Percentiles rank a stretch among this genome's conserved stretches.
phyloP scores from a whole-genome alignment of 2,888 invertebrate genomes.

The Pollenia labialis region DNA sequence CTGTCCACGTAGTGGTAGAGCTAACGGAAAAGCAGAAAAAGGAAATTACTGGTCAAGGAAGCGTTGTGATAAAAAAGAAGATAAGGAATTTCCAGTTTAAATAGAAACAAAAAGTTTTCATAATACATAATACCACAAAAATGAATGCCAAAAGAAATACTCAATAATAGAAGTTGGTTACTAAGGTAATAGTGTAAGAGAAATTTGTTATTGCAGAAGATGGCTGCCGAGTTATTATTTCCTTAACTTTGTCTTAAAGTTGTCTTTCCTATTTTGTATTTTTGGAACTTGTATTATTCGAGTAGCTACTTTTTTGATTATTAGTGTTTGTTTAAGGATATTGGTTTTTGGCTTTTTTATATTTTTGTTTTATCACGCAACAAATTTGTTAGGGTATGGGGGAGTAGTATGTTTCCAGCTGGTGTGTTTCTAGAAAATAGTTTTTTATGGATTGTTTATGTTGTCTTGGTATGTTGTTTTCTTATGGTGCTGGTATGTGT shows the following conservation, averaged over 20 bases:
- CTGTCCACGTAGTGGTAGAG: too few species aligned
- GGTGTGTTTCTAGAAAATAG: constrained; percentile 42
- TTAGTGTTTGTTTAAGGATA: not conserved
- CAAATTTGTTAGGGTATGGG: not conserved
- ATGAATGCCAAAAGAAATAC: not conserved
- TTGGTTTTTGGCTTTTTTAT: constrained; percentile 5
- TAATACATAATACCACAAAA: not conserved
- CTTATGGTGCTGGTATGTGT: constrained; percentile 11
- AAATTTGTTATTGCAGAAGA: not conserved
- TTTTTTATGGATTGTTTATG: constrained; percentile 23
- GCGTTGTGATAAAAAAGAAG: constrained; percentile 19
- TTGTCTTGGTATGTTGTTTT: constrained; percentile 9
- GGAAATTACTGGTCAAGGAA: constrained; percentile 44
- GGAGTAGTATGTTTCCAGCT: constrained; percentile 51
- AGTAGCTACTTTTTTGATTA: not conserved
- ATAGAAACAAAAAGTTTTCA: not conserved
- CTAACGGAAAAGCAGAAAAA: not conserved
- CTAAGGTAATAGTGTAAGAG: constrained; percentile 11
- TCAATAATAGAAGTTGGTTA: constrained; percentile 18
- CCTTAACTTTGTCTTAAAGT: not conserved
- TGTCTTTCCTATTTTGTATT: not conserved
- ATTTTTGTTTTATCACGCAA: not conserved
- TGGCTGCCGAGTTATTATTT: constrained; percentile 9
- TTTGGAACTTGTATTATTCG: not conserved
- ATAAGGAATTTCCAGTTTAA: not conserved